These are phyloP conservation scores for Temnothorax curvispinosus DNA, from an alignment of 1,140 invertebrate genomes.

Conservation along the genomic window DNA sequence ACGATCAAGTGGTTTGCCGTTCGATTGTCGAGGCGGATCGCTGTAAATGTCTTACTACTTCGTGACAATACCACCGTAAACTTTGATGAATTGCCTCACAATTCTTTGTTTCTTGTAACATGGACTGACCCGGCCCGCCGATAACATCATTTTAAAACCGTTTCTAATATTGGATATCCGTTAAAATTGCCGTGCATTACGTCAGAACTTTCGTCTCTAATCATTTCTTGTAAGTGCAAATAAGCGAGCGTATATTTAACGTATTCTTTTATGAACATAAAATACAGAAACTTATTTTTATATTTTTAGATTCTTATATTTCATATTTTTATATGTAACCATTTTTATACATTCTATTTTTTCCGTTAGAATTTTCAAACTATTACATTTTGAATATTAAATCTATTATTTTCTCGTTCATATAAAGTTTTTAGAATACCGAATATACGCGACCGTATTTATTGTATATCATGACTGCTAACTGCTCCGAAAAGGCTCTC, in stretches of 20 bases:
- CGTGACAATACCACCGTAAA: not conserved
- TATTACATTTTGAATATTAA: not conserved
- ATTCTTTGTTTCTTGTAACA: not conserved
- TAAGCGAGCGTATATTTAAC: not conserved
- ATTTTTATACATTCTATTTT: not conserved
- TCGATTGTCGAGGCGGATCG: conserved; percentile 2
- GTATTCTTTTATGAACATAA: not conserved
- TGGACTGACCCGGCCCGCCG: not conserved
- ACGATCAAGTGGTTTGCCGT: conserved; percentile 18
- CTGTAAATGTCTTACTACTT: not conserved
- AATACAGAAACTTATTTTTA: not conserved
- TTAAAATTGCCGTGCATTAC: not conserved
- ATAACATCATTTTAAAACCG: not conserved
- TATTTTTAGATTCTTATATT: no score
- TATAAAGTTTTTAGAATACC: not conserved
- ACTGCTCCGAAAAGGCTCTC: conserved; percentile 24
- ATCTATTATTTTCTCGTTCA: not conserved
- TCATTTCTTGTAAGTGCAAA: not conserved
- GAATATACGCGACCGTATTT: not conserved
- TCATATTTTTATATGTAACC: not conserved
- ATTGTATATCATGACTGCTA: not conserved
- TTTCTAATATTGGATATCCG: not conserved
- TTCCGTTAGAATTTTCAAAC: not conserved
- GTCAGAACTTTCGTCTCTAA: not conserved
- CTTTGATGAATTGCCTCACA: not conserved